Conservation (phyloP, 2,113 vertebrate genomes). For the Tachysurus vachellii region DNA sequence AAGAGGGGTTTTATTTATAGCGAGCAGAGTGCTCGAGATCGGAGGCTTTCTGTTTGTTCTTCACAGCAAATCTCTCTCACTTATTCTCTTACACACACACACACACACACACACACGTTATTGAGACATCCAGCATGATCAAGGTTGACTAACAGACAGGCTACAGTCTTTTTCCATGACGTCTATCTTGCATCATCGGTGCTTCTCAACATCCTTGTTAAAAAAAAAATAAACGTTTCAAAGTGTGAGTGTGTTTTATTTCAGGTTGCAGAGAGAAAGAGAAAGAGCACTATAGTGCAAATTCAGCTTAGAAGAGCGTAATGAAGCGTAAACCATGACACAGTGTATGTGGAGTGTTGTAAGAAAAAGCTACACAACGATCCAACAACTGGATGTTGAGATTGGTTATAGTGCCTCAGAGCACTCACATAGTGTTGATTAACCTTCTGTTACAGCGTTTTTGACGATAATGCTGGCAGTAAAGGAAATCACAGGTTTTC, state of each 20-base stretch:
- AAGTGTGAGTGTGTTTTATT: neutral
- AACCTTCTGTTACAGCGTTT: neutral
- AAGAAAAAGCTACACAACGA: too few species aligned
- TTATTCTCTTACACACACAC: conserved; percentile 10
- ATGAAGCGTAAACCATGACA: neutral
- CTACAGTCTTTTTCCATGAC: conserved; percentile 19
- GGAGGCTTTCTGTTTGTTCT: conserved; percentile 6
- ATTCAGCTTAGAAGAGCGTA: neutral
- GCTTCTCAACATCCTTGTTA: neutral
- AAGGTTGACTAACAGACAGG: neutral
- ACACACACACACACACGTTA: neutral
- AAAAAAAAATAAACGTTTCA: neutral
- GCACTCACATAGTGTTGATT: neutral
- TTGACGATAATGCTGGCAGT: neutral
- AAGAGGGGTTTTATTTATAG: neutral
- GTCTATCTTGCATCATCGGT: conserved; percentile 4
- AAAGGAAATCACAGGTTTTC: neutral
- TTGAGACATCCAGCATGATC: neutral
- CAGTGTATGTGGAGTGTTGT: neutral
- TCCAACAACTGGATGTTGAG: neutral
- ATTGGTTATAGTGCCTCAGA: neutral
- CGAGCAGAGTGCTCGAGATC: neutral
- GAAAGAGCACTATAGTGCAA: neutral
- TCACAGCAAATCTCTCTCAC: neutral
- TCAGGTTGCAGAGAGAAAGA: too few species aligned